Evolutionary conservation across 2,797 vertebrate genomes (phyloP).

Genomic region (Myiotriccus ornatus): DNA sequence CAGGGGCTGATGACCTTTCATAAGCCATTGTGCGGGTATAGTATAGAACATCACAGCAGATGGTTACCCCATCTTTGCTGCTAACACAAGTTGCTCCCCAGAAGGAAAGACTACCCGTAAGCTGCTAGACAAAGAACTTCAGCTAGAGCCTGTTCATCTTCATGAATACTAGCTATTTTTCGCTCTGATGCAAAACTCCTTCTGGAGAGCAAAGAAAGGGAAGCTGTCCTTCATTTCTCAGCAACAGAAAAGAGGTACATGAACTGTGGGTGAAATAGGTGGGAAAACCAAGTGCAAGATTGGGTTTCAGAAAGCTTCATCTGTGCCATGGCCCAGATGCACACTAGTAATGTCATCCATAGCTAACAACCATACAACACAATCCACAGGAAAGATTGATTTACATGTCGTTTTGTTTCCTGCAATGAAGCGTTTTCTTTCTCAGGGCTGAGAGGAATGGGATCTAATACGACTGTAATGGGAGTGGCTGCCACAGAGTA

Average conservation of each 20-base stretch:
- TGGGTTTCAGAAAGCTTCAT: not conserved
- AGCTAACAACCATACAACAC: not conserved
- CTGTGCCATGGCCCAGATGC: not conserved
- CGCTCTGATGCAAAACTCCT: not conserved
- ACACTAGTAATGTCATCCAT: not conserved
- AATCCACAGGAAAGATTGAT: not conserved
- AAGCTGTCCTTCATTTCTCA: not conserved
- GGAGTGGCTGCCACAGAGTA: not conserved
- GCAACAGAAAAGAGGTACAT: not conserved
- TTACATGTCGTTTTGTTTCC: not conserved
- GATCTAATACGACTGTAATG: not conserved
- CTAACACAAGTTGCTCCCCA: not conserved
- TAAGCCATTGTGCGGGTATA: not conserved
- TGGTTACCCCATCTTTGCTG: not conserved
- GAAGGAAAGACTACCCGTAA: not conserved
- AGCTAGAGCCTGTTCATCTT: not conserved
- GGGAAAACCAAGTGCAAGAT: not conserved
- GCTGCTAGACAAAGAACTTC: not conserved
- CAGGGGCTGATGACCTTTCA: not conserved
- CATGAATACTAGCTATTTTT: not conserved
- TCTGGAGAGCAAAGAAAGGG: not conserved
- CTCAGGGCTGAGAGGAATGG: not conserved
- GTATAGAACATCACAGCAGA: not conserved
- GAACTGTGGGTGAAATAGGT: not conserved
- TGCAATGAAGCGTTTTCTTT: not conserved